Evolutionary conservation across 2,113 vertebrate genomes (phyloP), one percentile per base, ranked within the genome.

Genomic region (Atherinomorus stipes): DNA sequence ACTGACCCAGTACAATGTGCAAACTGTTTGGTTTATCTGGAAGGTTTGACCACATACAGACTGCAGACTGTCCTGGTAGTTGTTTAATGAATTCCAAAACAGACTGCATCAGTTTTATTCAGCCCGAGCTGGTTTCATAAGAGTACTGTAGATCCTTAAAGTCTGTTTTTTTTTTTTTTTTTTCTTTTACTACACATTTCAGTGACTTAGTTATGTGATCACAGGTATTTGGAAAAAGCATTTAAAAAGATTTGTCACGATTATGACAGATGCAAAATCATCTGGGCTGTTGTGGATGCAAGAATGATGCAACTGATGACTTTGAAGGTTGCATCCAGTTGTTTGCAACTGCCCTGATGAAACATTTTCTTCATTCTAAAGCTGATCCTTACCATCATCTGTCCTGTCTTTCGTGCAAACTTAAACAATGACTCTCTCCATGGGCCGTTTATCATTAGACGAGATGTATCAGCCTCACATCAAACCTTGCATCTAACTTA

Each of bases 61-160:
- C 51, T 11, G n/a, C 22, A 76, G 28, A 60, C 56, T 84, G 16
- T 73, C 69, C 51, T 83, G 76, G 60, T 73, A 50, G 57, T 42
- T n/a, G 31, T 78, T 74, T 64, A 75, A 54, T 69, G 25, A 71
- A 68, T 78, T 81, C 65, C 76, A 80, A 71, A 84, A 38, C 47
- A 71, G 52, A 78, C 54, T 72, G 51, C 26, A 59, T 71, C 1
- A 0, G 26, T 60, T 78, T 22, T 19, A 34, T 71, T 18, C 57
- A 18, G 57, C 12, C 59, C 69, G 28, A 56, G 21, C n/a, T 37
- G 4, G 44, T 47, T 47, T 47, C 10, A 47, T 7, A 47, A 47
- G 12, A 42, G 40, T n/a, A n/a, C n/a, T n/a, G n/a, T 42, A 42
- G 40, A 15, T 42, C 40, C 40, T n/a, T 42, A 42, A 42, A 42